Conservation (phyloP, 2,797 vertebrate species). For the Lithobates sylvaticus region DNA sequence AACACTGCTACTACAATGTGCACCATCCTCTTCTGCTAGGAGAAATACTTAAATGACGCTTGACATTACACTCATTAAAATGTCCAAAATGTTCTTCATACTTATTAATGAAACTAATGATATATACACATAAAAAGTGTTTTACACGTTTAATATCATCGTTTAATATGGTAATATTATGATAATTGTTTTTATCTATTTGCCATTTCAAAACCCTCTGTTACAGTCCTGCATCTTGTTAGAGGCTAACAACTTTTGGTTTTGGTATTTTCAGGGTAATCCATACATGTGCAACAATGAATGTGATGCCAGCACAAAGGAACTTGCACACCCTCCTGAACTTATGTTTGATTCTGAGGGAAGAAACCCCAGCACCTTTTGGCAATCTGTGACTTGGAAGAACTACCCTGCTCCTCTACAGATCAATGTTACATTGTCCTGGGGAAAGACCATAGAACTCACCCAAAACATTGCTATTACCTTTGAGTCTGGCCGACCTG, state of each 20-base stretch:
- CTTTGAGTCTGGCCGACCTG: constrained; percentile 95
- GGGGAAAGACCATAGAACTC: constrained; percentile 98
- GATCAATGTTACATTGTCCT: constrained; percentile 96
- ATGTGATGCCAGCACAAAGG: constrained; percentile 92
- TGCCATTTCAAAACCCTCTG: no score
- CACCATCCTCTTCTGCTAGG: no score
- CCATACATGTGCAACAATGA: constrained; percentile 99
- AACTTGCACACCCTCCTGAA: constrained; percentile 93
- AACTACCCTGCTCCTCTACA: constrained; percentile 91
- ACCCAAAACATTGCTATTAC: constrained; percentile 97
- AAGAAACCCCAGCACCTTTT: constrained; percentile 95
- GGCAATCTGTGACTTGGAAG: constrained; percentile 97
- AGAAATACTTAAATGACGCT: no score
- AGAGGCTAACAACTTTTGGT: neutral
- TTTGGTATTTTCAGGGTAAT: constrained; percentile 85
- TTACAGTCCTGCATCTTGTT: no score
- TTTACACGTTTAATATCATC: no score
- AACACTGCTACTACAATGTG: no score
- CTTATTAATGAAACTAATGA: no score
- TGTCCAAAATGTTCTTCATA: no score
- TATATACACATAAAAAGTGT: no score
- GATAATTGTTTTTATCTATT: no score
- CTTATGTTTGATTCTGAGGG: constrained; percentile 98
- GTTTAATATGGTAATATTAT: no score
- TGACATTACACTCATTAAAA: no score